Base-by-base conservation (phyloP, 2,113 vertebrate species). In the Alosa alosa region DNA sequence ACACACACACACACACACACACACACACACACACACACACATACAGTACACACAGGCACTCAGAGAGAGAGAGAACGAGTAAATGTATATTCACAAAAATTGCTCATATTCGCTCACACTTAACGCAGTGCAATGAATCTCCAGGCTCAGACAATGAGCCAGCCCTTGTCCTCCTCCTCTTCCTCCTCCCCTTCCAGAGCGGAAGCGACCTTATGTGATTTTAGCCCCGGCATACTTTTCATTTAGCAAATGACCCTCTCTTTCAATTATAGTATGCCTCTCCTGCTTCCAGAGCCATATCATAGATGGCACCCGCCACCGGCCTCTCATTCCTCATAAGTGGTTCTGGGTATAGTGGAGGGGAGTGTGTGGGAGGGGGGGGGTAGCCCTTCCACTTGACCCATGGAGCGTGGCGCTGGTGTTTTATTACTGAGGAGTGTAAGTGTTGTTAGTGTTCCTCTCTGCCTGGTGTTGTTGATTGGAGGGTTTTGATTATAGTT, bases 201-300 rank as follows among this genome's bases (percentile, higher is more conserved):
- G 64, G 72, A 78, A 78, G 72, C 31, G 72, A 78, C 72, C 72
- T 72, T 78, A 78, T 78, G 72, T 41, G 25, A 78, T 78, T 78
- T 78, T 78, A 78, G 72, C 31, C 72, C 64, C 31, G 31, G 72
- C 72, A 13, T 78, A 78, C 72, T 78, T 78, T 78, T 78, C 72
- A 78, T 78, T 78, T 78, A 78, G 72, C 72, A 78, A 72, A 78
- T 78, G 72, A 78, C 72, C 72, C 72, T 78, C 72, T 78, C 72
- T 78, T 78, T 78, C 72, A 78, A 78, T 78, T 78, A 78, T 78
- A 31, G 72, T 78, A 78, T 36, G 72, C 72, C 25, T 36, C 25
- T 78, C 50, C 36, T 39, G 72, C 72, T 78, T 78, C 72, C 72
- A 36, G 4, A 39, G 72, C 31, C 72, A 78, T 78, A 78, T 78